Base-by-base conservation (phyloP, 2,113 vertebrate genomes). In the Melanostigma gelatinosum region DNA sequence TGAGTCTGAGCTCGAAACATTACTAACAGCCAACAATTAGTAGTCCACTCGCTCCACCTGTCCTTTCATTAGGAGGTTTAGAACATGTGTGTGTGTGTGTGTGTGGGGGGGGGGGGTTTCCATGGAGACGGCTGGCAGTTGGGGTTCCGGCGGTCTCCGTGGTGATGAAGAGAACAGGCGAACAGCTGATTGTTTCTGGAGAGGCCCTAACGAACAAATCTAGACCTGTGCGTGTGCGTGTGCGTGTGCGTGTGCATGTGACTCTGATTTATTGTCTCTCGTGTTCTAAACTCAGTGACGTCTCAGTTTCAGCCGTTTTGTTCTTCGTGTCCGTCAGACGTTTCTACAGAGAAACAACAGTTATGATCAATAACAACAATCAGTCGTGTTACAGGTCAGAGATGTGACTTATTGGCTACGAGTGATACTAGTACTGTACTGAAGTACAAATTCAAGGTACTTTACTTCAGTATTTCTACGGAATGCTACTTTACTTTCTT, bases 121-220 rank as follows among this genome's bases (percentile, higher is more conserved):
- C 74, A 70, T n/a, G 63, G 83, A 34, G 65, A 81, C 36, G n/a
- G 52, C 2, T 22, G 54, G 61, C 24, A 24, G 72, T 48, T 18
- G 18, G 42, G 24, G 63, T 8, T 57, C 24, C n/a, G 6, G 2
- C 55, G 55, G 79, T 79, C 63, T 60, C 84, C 63, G 6, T 82
- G 81, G 67, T 4, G 65, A 82, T 72, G 55, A 48, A 58, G 22
- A 44, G 55, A 68, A 50, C 3, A 55, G 36, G 5, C 52, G 36
- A 73, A 55, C 48, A 27, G 15, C 20, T 34, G 18, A 71, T 79
- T 74, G 76, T 77, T 82, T 75, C 24, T 34, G 34, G 34, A 34
- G 34, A 34, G 34, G 5, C 34, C 34, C 5, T 34, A 34, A 34
- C 5, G 6, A 34, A 34, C 34, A 34, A 34, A 34, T 34, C 34